A percentile compares a stretch with the other conserved stretches of the same genome.
phyloP scores from a whole-genome alignment of 2,113 vertebrate species.

The Halichoerus grypus region DNA sequence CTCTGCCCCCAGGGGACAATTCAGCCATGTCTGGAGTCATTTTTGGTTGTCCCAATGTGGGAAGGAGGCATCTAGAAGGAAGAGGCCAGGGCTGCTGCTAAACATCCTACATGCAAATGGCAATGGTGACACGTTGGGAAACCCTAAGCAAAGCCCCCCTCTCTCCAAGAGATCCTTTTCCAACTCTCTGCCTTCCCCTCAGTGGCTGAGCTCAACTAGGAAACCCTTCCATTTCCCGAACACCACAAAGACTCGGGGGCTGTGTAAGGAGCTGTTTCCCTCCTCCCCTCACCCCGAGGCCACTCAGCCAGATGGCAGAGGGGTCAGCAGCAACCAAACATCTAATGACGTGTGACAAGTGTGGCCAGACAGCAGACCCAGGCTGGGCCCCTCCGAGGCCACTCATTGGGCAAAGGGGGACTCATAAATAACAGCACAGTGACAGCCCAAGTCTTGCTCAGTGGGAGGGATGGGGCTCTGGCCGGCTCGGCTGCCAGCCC shows the following conservation, averaged over 20 bases:
- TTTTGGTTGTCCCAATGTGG: neutral
- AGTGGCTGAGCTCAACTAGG: neutral
- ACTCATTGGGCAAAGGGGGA: constrained; percentile 80
- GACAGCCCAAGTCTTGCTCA: constrained; percentile 61
- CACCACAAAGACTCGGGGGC: neutral
- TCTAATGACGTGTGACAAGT: constrained; percentile 76
- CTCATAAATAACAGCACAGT: constrained; percentile 83
- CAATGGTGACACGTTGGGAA: neutral
- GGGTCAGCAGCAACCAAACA: neutral
- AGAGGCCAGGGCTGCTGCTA: neutral
- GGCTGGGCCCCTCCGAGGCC: constrained; percentile 76
- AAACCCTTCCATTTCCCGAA: neutral
- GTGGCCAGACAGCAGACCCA: constrained; percentile 75
- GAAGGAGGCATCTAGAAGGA: neutral
- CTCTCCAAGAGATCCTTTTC: neutral
- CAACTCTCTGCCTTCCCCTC: neutral
- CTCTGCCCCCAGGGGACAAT: neutral
- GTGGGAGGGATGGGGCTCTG: neutral
- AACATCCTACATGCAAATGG: neutral
- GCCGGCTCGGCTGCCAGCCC: constrained; percentile 47
- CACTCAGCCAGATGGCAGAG: constrained; percentile 49
- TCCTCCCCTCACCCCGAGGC: constrained; percentile 25
- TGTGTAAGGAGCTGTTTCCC: neutral
- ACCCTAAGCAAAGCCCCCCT: neutral
- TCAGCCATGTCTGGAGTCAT: neutral